Evolutionary conservation across 1,140 invertebrate genomes (phyloP).

Genomic region (Lucilia sericata): DNA sequence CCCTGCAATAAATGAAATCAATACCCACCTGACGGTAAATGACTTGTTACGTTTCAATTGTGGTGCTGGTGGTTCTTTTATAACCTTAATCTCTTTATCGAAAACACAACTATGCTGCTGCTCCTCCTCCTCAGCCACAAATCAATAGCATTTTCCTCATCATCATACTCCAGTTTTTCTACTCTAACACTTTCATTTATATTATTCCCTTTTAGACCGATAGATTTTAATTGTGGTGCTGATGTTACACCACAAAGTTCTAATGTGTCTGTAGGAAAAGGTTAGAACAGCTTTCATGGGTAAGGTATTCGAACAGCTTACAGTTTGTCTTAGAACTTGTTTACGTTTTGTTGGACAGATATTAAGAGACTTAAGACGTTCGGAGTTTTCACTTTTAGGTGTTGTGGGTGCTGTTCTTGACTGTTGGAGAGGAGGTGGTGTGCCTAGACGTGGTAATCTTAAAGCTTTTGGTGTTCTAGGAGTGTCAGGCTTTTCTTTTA

Average conservation of each 20-base stretch:
- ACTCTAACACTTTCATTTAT: neutral
- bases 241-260: conserved; percentile 1
- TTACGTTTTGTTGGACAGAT: conserved; percentile 46
- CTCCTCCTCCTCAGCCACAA: neutral
- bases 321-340: conserved; percentile 26
- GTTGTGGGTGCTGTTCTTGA: neutral
- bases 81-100: conserved; percentile 46
- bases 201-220: neutral
- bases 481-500: neutral
- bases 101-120: neutral
- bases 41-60: conserved; percentile 45
- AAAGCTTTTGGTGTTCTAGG: neutral
- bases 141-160: neutral
- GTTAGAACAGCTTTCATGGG: conserved; percentile 45
- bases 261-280: conserved; percentile 32
- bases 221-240: conserved; percentile 7
- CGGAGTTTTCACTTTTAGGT: conserved; percentile 20
- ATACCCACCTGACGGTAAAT: conserved; percentile 47
- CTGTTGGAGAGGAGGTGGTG: neutral
- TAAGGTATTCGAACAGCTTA: neutral
- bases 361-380: conserved; percentile 32
- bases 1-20: neutral
- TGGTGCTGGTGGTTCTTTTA: conserved; percentile 30
- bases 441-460: neutral
- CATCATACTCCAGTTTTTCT: neutral